Conservation (phyloP, 2,797 vertebrate genomes). For the Phrynocephalus forsythii region DNA sequence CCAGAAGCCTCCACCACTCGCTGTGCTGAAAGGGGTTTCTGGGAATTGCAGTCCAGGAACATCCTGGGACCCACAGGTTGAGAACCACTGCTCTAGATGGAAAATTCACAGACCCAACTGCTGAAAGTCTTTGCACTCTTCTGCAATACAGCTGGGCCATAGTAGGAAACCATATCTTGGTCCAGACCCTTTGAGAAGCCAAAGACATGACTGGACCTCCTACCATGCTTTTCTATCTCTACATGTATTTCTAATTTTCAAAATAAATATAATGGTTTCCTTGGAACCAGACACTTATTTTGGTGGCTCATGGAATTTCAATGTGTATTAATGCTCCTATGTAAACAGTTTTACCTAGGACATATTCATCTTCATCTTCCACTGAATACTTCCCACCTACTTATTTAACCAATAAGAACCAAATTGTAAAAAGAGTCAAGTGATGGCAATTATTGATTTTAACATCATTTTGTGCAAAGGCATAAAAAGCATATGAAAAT, state of each 20-base stretch:
- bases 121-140: neutral
- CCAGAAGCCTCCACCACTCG: no score
- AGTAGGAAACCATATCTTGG: neutral
- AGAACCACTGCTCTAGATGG: neutral
- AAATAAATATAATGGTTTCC: neutral
- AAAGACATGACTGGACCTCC: neutral
- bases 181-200: neutral
- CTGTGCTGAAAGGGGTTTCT: no score
- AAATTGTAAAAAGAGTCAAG: neutral
- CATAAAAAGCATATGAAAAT: neutral
- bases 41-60: no score
- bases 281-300: neutral
- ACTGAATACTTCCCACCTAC: neutral
- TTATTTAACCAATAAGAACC: no score
- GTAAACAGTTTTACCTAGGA: neutral
- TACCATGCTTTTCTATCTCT: neutral
- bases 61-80: no score
- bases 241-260: neutral
- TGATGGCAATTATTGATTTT: neutral
- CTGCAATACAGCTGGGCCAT: neutral
- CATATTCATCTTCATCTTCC: neutral
- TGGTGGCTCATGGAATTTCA: neutral
- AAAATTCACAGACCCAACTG: neutral
- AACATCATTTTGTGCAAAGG: neutral
- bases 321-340: neutral